phyloP scores from a whole-genome alignment of 2,888 invertebrate genomes.

The Athripsodes cinereus region DNA sequence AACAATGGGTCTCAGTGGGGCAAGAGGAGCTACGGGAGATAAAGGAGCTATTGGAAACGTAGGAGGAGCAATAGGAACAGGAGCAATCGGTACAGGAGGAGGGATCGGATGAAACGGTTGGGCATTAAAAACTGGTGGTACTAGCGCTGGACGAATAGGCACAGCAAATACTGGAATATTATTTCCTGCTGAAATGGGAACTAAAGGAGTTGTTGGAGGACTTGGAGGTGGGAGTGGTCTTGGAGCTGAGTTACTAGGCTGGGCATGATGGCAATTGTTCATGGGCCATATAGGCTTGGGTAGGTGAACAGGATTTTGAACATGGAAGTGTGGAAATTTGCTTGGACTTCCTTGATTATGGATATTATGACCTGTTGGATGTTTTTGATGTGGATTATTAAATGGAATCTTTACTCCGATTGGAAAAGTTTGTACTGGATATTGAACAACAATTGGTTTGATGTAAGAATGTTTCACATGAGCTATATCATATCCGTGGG shows the following conservation, averaged over 20 bases:
- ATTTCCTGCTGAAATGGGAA: conserved; percentile 16
- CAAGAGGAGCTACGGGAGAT: conserved; percentile 31
- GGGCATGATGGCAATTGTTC: conserved; percentile 25
- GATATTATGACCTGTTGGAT: conserved; percentile 24
- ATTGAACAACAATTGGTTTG: conserved; percentile 45
- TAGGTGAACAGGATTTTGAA: conserved; percentile 35
- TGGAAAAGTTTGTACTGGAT: conserved; percentile 44
- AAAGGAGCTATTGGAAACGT: not conserved
- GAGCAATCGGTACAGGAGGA: conserved; percentile 7
- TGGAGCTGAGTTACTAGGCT: conserved; percentile 16
- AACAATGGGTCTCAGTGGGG: conserved; percentile 10
- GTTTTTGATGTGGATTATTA: conserved; percentile 31
- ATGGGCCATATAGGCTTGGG: conserved; percentile 31
- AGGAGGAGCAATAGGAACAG: conserved; percentile 3
- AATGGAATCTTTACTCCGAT: conserved; percentile 45
- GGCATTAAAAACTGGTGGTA: conserved; percentile 33
- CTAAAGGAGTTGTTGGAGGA: conserved; percentile 13
- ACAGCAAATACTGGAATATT: conserved; percentile 34
- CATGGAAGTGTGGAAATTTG: conserved; percentile 36
- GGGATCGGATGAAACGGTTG: conserved; percentile 27
- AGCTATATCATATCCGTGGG: conserved; percentile 46
- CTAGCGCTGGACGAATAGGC: conserved; percentile 30
- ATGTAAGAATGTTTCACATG: conserved; percentile 45
- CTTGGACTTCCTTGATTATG: conserved; percentile 37
- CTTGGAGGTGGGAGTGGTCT: conserved; percentile 31